Evolutionary conservation across 2,797 vertebrate genomes (phyloP).

Genomic region (Sebastes trivittatus): DNA sequence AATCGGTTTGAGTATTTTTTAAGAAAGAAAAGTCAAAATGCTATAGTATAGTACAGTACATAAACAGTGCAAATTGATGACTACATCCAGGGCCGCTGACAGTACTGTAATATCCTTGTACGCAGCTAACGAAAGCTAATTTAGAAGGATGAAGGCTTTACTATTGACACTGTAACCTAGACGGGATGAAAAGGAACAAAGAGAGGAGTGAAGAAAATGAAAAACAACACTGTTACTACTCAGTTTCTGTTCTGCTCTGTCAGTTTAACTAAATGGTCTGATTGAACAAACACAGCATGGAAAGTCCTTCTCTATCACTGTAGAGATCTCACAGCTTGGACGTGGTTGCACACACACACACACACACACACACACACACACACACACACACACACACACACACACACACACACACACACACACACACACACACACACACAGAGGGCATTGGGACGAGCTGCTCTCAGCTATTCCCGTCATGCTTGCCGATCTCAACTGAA

Average conservation of each 20-base stretch:
- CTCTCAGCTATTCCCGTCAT: slow-evolving; percentile 38
- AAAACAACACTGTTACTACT: not conserved
- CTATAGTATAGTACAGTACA: not conserved
- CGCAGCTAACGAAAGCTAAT: not conserved
- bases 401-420: too few relatives aligned
- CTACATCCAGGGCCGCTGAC: too few relatives aligned
- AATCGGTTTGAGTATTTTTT: too few relatives aligned
- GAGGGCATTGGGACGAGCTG: not conserved
- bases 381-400: not conserved
- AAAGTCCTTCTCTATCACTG: slow-evolving; percentile 26
- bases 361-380: not conserved
- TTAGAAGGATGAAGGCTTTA: not conserved
- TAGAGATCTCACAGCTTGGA: slow-evolving; percentile 15
- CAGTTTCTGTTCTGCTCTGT: not conserved
- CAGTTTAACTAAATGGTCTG: not conserved
- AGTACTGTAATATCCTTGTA: too few relatives aligned
- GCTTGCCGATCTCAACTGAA: slow-evolving; percentile 1
- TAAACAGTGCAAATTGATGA: not conserved
- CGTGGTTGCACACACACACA: not conserved
- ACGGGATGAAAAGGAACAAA: not conserved
- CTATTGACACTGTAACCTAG: not conserved
- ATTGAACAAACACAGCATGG: slow-evolving; percentile 28
- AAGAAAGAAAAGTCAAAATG: too few relatives aligned
- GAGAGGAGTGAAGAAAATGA: not conserved
- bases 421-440: too few relatives aligned